Base-by-base conservation (phyloP, 92 coral and sea anemone genomes). In the Chrysogorgia sp. region DNA sequence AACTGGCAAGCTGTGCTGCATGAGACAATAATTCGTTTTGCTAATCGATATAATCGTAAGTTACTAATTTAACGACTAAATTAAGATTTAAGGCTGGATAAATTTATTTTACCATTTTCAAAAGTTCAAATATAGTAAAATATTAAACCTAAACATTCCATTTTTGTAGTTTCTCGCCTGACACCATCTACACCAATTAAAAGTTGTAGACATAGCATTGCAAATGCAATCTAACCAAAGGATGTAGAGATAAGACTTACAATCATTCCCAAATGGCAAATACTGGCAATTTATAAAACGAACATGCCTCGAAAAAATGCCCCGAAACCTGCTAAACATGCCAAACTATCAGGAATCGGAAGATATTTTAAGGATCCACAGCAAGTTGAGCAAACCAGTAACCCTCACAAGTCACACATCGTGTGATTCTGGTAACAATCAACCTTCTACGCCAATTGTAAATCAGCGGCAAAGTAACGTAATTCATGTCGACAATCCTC, bases 341-440 rank as follows among this genome's bases (percentile, higher is more conserved):
- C 71, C 28, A 65, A 65, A 65, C 71, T 65, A 34, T 65, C 71
- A 17, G 71, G 50, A 65, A 65, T 65, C 52, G 50, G 29, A 65
- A 3, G 50, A 65, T 9, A 32, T 65, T 65, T 65, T 65, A 35
- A 65, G 71, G 71, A 65, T 35, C 71, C 71, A 65, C n/a, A n/a
- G n/a, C 71, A 65, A 65, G 71, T 37, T 65, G 71, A 34, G 52
- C 71, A 65, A n/a, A n/a, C n/a, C n/a, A n/a, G n/a, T n/a, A n/a
- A n/a, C n/a, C 71, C 71, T 7, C 13, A 1, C 2, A n/a, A n/a
- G n/a, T n/a, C n/a, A n/a, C n/a, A n/a, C n/a, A n/a, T n/a, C n/a
- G n/a, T n/a, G n/a, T n/a, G n/a, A n/a, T n/a, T n/a, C n/a, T n/a
- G n/a, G n/a, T n/a, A n/a, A n/a, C n/a, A n/a, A n/a, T n/a, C n/a